phyloP scores from a whole-genome alignment of 2,797 vertebrate species.

The Agapornis canus region DNA sequence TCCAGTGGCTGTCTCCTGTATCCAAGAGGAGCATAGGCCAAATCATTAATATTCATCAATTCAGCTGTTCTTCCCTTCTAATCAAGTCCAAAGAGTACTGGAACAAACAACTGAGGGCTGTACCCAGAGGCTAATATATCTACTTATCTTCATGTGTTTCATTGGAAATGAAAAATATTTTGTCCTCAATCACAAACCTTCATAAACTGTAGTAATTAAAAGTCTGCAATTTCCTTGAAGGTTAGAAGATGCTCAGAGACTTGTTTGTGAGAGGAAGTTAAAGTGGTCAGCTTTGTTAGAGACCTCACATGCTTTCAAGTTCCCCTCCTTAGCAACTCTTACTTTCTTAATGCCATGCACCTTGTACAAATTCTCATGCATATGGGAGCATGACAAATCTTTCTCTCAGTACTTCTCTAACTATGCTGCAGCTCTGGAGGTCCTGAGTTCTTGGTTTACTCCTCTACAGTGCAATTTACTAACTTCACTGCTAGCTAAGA shows the following conservation, averaged over 20 bases:
- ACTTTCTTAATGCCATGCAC: accelerated
- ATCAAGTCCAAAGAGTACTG: not conserved
- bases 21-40: not conserved
- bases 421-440: not conserved
- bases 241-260: not conserved
- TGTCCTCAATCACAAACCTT: not conserved
- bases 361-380: not conserved
- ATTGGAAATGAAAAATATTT: not conserved
- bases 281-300: not conserved
- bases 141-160: not conserved
- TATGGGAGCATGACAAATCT: not conserved
- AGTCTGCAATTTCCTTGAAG: not conserved
- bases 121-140: not conserved
- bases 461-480: not conserved
- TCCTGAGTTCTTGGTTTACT: not conserved
- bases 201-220: not conserved
- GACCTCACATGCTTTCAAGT: not conserved
- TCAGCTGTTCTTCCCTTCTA: not conserved
- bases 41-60: not conserved
- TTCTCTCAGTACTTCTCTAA: not conserved
- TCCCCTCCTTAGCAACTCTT: not conserved
- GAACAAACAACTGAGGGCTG: not conserved
- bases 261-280: not conserved
- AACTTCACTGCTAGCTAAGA: not conserved
- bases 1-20: not conserved